Evolutionary conservation across 2,113 vertebrate genomes (phyloP).

Genomic region (Silurus glanis): DNA sequence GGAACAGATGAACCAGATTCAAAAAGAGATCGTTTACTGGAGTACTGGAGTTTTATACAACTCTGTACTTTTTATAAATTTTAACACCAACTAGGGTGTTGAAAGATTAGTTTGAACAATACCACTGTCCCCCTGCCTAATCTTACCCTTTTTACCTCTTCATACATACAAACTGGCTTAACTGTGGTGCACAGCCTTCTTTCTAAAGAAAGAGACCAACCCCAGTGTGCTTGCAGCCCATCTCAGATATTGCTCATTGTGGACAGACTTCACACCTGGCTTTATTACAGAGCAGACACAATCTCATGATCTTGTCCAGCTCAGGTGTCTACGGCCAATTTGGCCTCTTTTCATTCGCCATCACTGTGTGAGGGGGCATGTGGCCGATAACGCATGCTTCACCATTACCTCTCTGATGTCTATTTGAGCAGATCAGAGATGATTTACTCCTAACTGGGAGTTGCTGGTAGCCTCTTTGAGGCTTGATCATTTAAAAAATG

Average conservation of each 20-base stretch:
- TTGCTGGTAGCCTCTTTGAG: neutral
- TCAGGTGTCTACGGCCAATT: constrained; percentile 41
- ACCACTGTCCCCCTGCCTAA: neutral
- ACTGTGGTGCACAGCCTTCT: neutral
- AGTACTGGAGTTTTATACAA: neutral
- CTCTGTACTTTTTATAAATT: neutral
- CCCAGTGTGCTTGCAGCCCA: neutral
- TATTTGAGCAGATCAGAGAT: constrained; percentile 45
- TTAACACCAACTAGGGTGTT: neutral
- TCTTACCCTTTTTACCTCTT: neutral
- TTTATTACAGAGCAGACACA: constrained; percentile 18
- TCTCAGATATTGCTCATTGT: constrained; percentile 1
- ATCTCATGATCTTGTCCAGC: constrained; percentile 21
- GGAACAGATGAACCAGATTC: neutral
- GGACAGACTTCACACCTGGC: constrained; percentile 27
- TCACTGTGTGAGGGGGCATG: constrained; percentile 22
- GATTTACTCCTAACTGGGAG: constrained; percentile 26
- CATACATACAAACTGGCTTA: neutral
- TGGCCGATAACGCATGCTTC: constrained; percentile 37
- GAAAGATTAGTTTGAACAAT: neutral
- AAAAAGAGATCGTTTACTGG: neutral
- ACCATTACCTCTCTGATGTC: constrained; percentile 44
- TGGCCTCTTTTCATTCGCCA: constrained; percentile 38
- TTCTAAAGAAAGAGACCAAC: neutral
- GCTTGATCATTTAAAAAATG: neutral